Base-by-base conservation (phyloP, 2,113 vertebrate genomes). In the Piaya cayana region DNA sequence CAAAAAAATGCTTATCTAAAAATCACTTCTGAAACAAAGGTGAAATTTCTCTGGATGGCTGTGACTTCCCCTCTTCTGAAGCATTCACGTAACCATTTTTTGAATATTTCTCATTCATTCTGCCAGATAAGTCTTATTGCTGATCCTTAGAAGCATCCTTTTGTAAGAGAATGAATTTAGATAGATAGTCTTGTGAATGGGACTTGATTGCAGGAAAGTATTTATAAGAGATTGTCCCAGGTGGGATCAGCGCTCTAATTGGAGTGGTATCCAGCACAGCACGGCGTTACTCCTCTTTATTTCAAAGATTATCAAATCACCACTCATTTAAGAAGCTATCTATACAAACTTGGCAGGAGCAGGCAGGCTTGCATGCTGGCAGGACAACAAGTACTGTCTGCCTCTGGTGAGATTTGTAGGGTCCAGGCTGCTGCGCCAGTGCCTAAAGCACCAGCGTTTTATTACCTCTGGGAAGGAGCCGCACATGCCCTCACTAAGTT, bases 111-210 rank as follows among this genome's bases (percentile, higher is more conserved):
- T 43, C 84, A 88, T 88, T 94, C 30, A 43, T 69, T 36, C 64
- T 81, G 83, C 63, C 85, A 72, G 94, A 58, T 67, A 47, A 6
- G 1, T 79, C 87, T 71, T 95, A 59, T 8, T 82, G 47, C 64
- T 87, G 69, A 68, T 69, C 87, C 87, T 93, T 58, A 53, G 58
- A 80, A 85, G 32, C 45, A 39, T 94, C 36, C 59, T 86, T 93
- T 67, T 79, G n/a, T 36, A 39, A 32, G 83, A 60, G 65, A 82
- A 63, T 60, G 8, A 68, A 71, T 94, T 91, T 76, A 64, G 77
- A 81, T 63, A 70, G 69, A 30, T 29, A 65, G 27, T 45, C 11
- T 86, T 92, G 69, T 49, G 12, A 92, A 74, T 69, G 50, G 75
- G 59, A 63, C 59, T 92, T 86, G 93, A 94, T 82, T 89, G 75